Evolutionary conservation across 2,797 vertebrate species (phyloP), one percentile per base, ranked within the genome.

Genomic region (Enteromius afrohamiltoni): DNA sequence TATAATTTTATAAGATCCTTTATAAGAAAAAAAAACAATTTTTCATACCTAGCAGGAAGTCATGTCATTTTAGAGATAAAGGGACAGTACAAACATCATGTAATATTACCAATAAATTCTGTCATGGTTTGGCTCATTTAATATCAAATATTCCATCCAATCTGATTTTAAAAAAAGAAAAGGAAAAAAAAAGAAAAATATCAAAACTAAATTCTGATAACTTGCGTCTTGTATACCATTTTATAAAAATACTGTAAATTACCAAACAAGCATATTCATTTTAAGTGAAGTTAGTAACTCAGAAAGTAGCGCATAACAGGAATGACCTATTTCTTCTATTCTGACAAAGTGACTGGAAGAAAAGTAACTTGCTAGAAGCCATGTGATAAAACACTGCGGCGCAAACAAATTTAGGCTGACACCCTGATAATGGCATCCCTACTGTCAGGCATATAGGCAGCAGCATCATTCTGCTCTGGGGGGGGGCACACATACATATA

Each of bases 371-470:
- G 42, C 42, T 65, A 1, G 17, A 65, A 65, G 21, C 31, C 47
- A 42, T 53, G 31, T 26, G 47, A 79, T 69, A 1, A 69, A 79
- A 40, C 31, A n/a, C 29, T 45, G 8, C 17, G 29, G 19, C 0
- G 3, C 6, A 79, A 53, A 79, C 62, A 68, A 79, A 55, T 40
- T 37, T 40, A 79, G 47, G 21, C 64, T 34, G 65, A 53, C 62
- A 17, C 2, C 13, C 14, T 29, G 49, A 68, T 55, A 68, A 53
- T 5, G 4, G 11, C 64, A 79, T 16, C 47, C 77, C 21, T 67
- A 23, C 60, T 67, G 45, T 79, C 29, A 23, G 21, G 45, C 62
- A 49, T 49, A 49, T 49, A 34, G 19, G 29, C 64, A 42, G 37
- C 13, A 26, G 34, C 17, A 6, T 74, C 6, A 34, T 19, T 2